A percentile compares a stretch with the other conserved stretches of the same genome.
Conservation (phyloP, 2,113 vertebrate genomes). For the Notothenia coriiceps region DNA sequence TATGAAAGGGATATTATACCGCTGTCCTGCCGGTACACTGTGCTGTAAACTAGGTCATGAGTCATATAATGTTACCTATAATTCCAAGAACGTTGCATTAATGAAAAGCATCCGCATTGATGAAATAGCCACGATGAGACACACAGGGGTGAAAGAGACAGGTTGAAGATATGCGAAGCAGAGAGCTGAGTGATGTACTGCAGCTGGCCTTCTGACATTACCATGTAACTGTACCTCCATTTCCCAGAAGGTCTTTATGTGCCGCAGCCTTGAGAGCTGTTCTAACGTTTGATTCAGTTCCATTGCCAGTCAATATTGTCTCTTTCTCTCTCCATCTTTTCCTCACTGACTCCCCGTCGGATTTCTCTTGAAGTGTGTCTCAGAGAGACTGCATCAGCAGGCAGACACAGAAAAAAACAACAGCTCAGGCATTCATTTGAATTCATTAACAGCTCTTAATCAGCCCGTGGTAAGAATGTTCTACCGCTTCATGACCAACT, state of each 20-base stretch:
- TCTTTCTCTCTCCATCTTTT: not conserved
- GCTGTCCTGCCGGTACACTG: not conserved
- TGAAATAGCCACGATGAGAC: not conserved
- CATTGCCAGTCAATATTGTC: slow-evolving; percentile 22
- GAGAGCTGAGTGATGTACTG: slow-evolving; percentile 5
- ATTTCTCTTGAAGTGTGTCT: slow-evolving; percentile 28
- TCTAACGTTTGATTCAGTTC: slow-evolving; percentile 54
- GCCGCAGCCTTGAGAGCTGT: slow-evolving; percentile 39
- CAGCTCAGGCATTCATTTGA: slow-evolving; percentile 47
- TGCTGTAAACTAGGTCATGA: not conserved
- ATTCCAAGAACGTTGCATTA: not conserved
- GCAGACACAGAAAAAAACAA: slow-evolving; percentile 24
- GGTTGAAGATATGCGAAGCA: not conserved
- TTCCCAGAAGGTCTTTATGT: slow-evolving; percentile 7
- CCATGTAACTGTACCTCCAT: slow-evolving; percentile 24
- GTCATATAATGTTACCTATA: not conserved
- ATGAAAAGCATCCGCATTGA: not conserved
- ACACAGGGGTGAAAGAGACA: not conserved
- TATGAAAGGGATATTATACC: too few relatives aligned
- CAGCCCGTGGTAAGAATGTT: slow-evolving; percentile 18
- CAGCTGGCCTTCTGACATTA: slow-evolving; percentile 28
- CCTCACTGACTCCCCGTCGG: slow-evolving; percentile 27
- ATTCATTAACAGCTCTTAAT: slow-evolving; percentile 59
- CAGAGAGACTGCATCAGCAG: slow-evolving; percentile 20
- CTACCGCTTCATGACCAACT: slow-evolving; percentile 1